phyloP scores from a whole-genome alignment of 2,888 invertebrate species.

The Cancer borealis region DNA sequence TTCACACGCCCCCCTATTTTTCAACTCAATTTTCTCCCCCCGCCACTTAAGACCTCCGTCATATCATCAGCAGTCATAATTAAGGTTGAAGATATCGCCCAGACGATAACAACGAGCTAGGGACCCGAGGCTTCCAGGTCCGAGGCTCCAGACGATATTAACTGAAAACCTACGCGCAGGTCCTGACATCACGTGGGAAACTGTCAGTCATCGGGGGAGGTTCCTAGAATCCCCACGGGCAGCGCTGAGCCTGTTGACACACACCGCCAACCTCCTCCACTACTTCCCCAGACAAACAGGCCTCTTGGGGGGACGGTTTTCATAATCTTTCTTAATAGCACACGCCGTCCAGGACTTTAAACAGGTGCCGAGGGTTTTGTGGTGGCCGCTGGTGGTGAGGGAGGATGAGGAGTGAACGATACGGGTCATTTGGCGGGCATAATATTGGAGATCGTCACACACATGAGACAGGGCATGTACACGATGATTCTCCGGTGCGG shows the following conservation, averaged over 20 bases:
- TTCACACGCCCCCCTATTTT: slow-evolving; percentile 30
- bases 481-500: slow-evolving; percentile 14
- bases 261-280: slow-evolving; percentile 53
- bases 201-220: slow-evolving; percentile 65
- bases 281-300: neutral
- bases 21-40: slow-evolving; percentile 48
- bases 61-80: slow-evolving; percentile 57
- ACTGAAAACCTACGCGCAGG: slow-evolving; percentile 13
- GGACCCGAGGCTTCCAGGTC: slow-evolving; percentile 16
- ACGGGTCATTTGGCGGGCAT: neutral
- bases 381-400: neutral
- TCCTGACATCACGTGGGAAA: slow-evolving; percentile 63
- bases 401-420: neutral
- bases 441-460: slow-evolving; percentile 33
- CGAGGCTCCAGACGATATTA: slow-evolving; percentile 28
- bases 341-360: neutral
- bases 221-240: slow-evolving; percentile 56
- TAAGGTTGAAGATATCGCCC: slow-evolving; percentile 55
- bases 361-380: neutral
- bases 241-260: slow-evolving; percentile 47
- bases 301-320: neutral
- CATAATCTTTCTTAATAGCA: neutral
- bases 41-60: slow-evolving; percentile 58
- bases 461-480: slow-evolving; percentile 7
- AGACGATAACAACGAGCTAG: slow-evolving; percentile 50